Conservation (phyloP, 2,113 vertebrate species). For the Platycercus adscitus region DNA sequence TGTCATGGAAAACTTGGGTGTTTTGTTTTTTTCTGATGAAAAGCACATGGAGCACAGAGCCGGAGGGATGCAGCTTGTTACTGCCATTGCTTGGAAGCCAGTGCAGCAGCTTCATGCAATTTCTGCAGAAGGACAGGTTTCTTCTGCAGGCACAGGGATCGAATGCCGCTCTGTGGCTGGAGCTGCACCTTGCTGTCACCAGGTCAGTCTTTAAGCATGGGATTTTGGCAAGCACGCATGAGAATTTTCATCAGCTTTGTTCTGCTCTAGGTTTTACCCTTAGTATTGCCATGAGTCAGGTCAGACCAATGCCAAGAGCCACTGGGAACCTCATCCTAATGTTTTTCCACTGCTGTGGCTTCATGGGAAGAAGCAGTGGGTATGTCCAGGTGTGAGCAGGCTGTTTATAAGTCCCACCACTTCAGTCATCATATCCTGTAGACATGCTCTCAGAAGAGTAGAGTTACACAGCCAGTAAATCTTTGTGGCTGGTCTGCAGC, state of each 20-base stretch:
- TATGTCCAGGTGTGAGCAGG: neutral
- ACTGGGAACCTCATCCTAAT: neutral
- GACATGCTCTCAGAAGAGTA: neutral
- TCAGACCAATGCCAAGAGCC: neutral
- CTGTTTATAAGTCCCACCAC: neutral
- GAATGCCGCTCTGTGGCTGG: accelerated
- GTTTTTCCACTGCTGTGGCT: neutral
- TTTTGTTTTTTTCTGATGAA: neutral
- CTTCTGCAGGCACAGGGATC: accelerated
- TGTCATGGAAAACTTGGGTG: neutral
- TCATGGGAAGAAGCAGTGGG: neutral
- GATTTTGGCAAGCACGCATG: neutral
- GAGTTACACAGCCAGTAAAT: neutral
- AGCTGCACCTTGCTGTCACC: neutral
- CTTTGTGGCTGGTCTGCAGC: neutral
- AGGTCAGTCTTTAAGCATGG: neutral
- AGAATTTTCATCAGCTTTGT: neutral
- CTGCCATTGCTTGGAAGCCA: neutral
- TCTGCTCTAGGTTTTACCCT: neutral
- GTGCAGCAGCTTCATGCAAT: neutral
- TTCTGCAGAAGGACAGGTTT: neutral
- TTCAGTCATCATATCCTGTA: neutral
- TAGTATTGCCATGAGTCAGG: neutral
- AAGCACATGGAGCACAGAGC: neutral
- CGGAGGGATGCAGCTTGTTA: neutral